phyloP scores from a whole-genome alignment of 2,113 vertebrate species.

The Mus spicilegus region DNA sequence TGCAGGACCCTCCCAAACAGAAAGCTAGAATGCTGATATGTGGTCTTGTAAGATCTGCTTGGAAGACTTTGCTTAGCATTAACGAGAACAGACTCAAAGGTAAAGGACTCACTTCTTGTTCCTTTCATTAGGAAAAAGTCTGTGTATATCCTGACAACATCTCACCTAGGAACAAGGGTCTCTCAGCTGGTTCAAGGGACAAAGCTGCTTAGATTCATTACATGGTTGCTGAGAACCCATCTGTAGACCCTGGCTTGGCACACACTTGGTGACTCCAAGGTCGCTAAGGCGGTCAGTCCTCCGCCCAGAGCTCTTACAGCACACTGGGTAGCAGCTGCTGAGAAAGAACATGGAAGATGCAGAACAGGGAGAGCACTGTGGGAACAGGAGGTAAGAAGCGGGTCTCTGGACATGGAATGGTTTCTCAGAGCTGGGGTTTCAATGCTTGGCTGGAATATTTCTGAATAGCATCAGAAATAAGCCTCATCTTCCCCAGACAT shows the following conservation, averaged over 20 bases:
- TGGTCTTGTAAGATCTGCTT: slow-evolving; percentile 30
- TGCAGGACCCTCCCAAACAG: neutral
- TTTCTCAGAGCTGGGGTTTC: neutral
- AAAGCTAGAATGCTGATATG: slow-evolving; percentile 20
- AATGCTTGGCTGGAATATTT: neutral
- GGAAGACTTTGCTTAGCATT: slow-evolving; percentile 63
- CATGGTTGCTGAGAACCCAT: neutral
- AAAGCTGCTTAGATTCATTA: neutral
- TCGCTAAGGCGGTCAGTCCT: neutral
- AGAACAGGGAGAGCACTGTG: neutral
- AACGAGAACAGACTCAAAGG: slow-evolving; percentile 66
- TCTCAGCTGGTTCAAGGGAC: neutral
- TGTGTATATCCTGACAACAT: neutral
- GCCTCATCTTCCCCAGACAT: neutral
- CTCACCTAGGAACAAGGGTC: neutral
- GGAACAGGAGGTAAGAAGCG: neutral
- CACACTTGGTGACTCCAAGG: neutral
- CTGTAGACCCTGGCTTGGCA: neutral
- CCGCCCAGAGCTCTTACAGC: neutral
- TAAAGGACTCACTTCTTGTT: slow-evolving; percentile 48
- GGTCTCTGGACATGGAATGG: neutral
- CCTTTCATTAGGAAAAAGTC: slow-evolving; percentile 20
- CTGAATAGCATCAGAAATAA: neutral
- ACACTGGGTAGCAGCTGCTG: neutral
- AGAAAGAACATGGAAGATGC: neutral